Conservation (phyloP, 2,888 invertebrate species). For the Myathropa florea region DNA sequence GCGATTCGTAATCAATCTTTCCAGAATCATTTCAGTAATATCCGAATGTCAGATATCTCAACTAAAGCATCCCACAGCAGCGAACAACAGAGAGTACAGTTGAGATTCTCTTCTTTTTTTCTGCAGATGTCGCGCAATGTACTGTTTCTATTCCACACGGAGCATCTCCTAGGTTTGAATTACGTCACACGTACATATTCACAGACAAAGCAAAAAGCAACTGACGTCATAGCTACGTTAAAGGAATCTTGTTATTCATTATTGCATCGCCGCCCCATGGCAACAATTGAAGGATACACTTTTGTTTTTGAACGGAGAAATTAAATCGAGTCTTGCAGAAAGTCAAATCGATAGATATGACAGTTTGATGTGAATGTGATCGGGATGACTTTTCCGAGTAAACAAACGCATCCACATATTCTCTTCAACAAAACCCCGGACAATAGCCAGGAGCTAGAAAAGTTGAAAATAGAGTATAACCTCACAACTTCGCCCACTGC, state of each 20-base stretch:
- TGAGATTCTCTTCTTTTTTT: no score
- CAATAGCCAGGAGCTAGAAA: no score
- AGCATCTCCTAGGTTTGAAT: neutral
- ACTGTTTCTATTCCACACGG: neutral
- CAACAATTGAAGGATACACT: neutral
- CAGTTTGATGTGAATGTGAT: no score
- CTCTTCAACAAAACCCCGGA: no score
- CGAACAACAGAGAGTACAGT: neutral
- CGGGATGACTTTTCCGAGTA: neutral
- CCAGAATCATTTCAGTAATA: no score
- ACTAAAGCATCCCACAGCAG: neutral
- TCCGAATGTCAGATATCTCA: neutral
- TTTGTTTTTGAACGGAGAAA: neutral
- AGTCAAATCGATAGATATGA: neutral
- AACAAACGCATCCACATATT: neutral
- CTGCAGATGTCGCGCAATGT: neutral
- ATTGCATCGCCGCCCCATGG: neutral
- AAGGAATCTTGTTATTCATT: neutral
- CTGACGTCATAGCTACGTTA: neutral
- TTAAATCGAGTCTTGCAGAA: neutral
- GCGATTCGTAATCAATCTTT: no score
- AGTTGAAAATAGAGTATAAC: no score
- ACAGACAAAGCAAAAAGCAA: neutral
- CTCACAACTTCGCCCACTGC: neutral
- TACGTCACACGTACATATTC: neutral